Evolutionary conservation across 2,888 invertebrate species (phyloP), one percentile per base, ranked within the genome.

Genomic region (Aethes cnicana): DNA sequence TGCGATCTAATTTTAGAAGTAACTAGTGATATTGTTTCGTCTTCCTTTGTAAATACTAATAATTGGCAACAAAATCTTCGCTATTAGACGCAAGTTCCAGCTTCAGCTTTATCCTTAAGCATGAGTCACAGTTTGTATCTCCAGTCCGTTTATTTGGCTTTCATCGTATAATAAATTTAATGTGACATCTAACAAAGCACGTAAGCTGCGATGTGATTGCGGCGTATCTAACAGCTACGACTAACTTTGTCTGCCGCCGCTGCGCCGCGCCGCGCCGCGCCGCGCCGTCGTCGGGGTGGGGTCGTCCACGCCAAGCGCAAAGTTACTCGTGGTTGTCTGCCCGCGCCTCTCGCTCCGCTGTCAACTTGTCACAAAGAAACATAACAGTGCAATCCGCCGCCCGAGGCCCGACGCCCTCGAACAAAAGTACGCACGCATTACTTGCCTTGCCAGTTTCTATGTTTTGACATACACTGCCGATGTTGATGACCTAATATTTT

Each of bases 371-470:
- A 85, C 85, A 86, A 86, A 87, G 85, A 87, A 86, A 86, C 85
- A 81, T 76, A 69, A 65, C 60, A 68, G 64, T 67, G 60, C 57
- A 56, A 56, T 62, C 66, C 68, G 68, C 68, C 66, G 62, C 62
- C 56, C 35, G 58, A 58, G 68, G 68, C 72, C 60, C 69, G 68
- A 66, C 62, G 68, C 72, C 70, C 72, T 69, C 64, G 59, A 68
- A 64, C 69, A 64, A 63, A 80, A 85, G 84, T 84, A 82, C 87
- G 87, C 86, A 85, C 87, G 86, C 83, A 83, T 70, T 72, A 77
- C 84, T 82, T 84, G 85, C 78, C 84, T 86, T 87, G 88, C 88
- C 88, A 81, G 87, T 86, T 80, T 88, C 87, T 88, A 88, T 88
- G 87, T 86, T 86, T 81, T 84, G 75, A 77, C 73, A 77, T 70